Conservation (phyloP, 2,113 vertebrate genomes). For the Hyperoodon ampullatus region DNA sequence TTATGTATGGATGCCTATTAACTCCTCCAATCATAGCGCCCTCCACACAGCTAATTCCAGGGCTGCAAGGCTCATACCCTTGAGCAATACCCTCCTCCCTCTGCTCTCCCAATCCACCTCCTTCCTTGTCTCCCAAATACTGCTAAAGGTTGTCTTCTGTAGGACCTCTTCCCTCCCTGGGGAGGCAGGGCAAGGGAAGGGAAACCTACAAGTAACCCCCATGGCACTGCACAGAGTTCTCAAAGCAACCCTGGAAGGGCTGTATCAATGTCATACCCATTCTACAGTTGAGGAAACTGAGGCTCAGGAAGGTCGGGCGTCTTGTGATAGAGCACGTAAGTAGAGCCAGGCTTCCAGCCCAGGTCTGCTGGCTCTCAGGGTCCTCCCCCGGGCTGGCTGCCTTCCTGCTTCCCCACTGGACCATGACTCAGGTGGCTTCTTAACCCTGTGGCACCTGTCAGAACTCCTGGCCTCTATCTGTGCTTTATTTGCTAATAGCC, state of each 20-base stretch:
- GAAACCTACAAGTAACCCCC: background rate
- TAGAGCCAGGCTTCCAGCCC: background rate
- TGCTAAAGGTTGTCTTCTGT: background rate
- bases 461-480: background rate
- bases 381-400: background rate
- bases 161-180: background rate
- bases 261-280: background rate
- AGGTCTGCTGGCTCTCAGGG: background rate
- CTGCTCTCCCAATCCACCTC: background rate
- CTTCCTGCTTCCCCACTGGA: background rate
- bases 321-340: background rate
- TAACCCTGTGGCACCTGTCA: background rate
- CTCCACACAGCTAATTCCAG: background rate
- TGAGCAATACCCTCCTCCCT: background rate
- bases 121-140: background rate
- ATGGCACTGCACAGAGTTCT: background rate
- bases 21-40: background rate
- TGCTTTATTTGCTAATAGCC: slow-evolving; percentile 37
- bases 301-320: background rate
- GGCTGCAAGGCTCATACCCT: background rate
- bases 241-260: background rate
- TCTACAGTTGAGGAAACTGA: background rate
- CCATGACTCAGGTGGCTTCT: background rate
- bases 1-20: background rate
- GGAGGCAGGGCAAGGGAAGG: background rate